phyloP scores from a whole-genome alignment of 1,140 invertebrate genomes.

The Adelges cooleyi region DNA sequence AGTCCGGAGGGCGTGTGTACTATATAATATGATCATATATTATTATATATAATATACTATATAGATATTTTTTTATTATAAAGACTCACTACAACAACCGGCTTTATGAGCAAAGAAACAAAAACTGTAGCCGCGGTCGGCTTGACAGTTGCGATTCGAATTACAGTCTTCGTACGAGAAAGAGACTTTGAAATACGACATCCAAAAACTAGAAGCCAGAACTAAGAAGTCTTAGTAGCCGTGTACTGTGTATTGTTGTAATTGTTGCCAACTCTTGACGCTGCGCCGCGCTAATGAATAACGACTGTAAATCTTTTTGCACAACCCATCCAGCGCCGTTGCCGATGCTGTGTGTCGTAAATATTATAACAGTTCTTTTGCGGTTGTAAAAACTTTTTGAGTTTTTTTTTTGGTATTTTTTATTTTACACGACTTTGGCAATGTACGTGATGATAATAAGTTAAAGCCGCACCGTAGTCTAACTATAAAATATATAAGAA shows the following conservation, averaged over 20 bases:
- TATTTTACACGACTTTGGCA: not conserved
- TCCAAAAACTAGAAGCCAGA: not conserved
- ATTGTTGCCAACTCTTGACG: conserved; percentile 26
- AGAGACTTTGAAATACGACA: conserved; percentile 9
- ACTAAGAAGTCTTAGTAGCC: too few relatives aligned
- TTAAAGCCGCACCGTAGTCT: not conserved
- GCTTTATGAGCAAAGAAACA: too few relatives aligned
- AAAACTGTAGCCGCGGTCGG: too few relatives aligned
- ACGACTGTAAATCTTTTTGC: conserved; percentile 24
- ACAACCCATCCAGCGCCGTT: not conserved
- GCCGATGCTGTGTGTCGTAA: not conserved
- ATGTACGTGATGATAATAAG: conserved; percentile 20
- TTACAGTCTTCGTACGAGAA: too few relatives aligned
- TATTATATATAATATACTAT: too few relatives aligned
- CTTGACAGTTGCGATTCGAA: not conserved
- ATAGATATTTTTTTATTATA: too few relatives aligned
- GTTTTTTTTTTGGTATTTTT: not conserved
- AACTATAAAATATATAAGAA: too few relatives aligned
- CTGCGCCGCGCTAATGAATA: conserved; percentile 19
- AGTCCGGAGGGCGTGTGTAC: too few relatives aligned
- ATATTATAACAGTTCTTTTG: conserved; percentile 3
- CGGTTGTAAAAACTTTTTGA: conserved; percentile 6
- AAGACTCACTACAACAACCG: too few relatives aligned
- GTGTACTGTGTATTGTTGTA: not conserved
- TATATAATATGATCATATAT: too few relatives aligned